Conservation (phyloP, 2,797 vertebrate genomes). For the Mormyrops attenuatus region DNA sequence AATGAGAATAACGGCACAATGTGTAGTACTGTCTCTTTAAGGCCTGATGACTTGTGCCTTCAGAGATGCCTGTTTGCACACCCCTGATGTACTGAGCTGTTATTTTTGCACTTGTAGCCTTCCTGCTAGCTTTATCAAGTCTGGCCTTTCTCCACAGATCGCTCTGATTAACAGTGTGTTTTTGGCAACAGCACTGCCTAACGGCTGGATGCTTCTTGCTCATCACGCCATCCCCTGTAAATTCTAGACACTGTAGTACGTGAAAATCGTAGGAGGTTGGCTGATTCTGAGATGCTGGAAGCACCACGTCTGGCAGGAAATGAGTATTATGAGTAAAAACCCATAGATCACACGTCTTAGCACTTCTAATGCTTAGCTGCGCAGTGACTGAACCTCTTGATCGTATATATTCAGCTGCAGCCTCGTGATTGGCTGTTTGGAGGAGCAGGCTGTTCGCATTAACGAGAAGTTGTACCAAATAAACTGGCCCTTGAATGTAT, state of each 20-base stretch:
- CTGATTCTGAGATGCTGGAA: background rate
- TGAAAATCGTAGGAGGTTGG: background rate
- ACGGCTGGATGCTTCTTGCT: background rate
- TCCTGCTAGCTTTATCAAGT: background rate
- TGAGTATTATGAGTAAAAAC: background rate
- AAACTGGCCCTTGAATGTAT: background rate
- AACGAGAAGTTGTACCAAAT: background rate
- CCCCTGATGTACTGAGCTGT: background rate
- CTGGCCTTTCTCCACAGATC: background rate
- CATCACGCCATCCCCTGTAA: background rate
- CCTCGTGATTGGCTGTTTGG: background rate
- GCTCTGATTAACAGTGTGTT: background rate
- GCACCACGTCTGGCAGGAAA: background rate
- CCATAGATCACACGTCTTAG: background rate
- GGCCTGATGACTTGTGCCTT: background rate
- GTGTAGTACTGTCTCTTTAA: background rate
- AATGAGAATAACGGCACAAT: background rate
- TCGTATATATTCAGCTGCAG: background rate
- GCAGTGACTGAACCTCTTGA: background rate
- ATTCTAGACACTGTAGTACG: background rate
- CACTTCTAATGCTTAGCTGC: background rate
- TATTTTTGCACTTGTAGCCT: background rate
- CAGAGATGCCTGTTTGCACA: background rate
- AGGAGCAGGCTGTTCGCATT: background rate
- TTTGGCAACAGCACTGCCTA: background rate